Evolutionary conservation across 2,797 vertebrate species (phyloP).

Genomic region (Aythya fuligula): DNA sequence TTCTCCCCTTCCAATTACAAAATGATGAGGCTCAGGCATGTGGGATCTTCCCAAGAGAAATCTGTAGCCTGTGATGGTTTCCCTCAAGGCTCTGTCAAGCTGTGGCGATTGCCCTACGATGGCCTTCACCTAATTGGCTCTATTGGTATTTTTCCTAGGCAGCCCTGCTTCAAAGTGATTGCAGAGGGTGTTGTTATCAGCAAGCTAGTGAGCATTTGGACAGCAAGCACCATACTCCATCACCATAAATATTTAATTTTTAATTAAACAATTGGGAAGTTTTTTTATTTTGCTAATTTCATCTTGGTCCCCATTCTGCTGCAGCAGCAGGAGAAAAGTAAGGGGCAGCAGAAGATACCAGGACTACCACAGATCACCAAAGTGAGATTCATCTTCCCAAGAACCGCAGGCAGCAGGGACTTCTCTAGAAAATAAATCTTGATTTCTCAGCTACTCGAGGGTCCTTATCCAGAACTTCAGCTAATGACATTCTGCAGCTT

Average conservation of each 20-base stretch:
- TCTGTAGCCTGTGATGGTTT: background rate
- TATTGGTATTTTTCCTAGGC: background rate
- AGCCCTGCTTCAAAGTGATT: background rate
- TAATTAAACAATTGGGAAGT: slow-evolving; percentile 1
- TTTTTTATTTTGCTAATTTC: slow-evolving; percentile 15
- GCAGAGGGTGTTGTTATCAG: background rate
- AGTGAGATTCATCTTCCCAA: background rate
- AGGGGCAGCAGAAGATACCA: background rate
- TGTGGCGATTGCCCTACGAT: background rate
- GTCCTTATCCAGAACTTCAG: background rate
- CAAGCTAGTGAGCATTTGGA: background rate
- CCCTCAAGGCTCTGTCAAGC: background rate
- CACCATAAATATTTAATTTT: slow-evolving; percentile 30
- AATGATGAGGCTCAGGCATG: background rate
- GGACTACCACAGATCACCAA: background rate
- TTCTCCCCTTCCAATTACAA: background rate
- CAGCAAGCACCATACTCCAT: background rate
- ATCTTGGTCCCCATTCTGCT: background rate
- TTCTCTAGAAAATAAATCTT: background rate
- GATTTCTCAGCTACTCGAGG: background rate
- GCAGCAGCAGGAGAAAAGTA: background rate
- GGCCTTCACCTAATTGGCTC: background rate
- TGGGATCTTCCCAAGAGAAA: background rate
- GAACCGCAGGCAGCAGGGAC: background rate
- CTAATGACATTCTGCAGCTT: background rate